Base-by-base conservation (phyloP, 2,113 vertebrate genomes). In the Saimiri boliviensis region DNA sequence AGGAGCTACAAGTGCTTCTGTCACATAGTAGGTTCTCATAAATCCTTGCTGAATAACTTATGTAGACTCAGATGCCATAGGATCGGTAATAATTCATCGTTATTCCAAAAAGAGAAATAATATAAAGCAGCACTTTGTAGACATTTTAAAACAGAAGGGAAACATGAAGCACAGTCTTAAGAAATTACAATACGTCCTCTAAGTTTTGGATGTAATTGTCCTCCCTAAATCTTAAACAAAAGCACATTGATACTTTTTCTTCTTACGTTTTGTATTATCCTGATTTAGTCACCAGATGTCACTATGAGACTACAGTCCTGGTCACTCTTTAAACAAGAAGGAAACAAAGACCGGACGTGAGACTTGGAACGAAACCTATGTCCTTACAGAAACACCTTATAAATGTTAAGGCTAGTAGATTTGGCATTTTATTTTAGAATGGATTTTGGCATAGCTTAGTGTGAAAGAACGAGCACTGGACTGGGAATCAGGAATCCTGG, bases 241-340 rank as follows among this genome's bases (percentile, higher is more conserved):
- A 63, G 8, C 52, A n/a, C 21, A 3, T n/a, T 60, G 3, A 32
- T 70, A 21, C 35, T 97, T 58, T n/a, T 83, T 91, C n/a, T 76
- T 68, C 10, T 56, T 17, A 8, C 8, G 8, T 37, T 66, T 63
- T 85, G 73, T 79, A 94, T 47, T 95, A 94, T 82, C 79, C 27
- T 9, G n/a, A 56, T 70, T 12, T 27, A n/a, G 77, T 85, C 97
- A 95, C 97, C 83, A 98, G 97, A 76, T 96, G 97, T 77, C 98
- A 84, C 58, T 88, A 91, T 14, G 23, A 86, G 93, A 95, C 97
- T 47, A 11, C 76, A 25, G 37, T 60, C 7, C n/a, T 6, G 19
- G 19, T 4, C 10, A 2, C 8, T 83, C 1, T 20, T 0, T 35
- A 49, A 90, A 76, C 19, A 63, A 42, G 10, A 91, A 74, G 40